Percentiles rank a stretch among this genome's conserved stretches.
phyloP scores from a whole-genome alignment of 2,113 vertebrate species.

The Odontesthes bonariensis region DNA sequence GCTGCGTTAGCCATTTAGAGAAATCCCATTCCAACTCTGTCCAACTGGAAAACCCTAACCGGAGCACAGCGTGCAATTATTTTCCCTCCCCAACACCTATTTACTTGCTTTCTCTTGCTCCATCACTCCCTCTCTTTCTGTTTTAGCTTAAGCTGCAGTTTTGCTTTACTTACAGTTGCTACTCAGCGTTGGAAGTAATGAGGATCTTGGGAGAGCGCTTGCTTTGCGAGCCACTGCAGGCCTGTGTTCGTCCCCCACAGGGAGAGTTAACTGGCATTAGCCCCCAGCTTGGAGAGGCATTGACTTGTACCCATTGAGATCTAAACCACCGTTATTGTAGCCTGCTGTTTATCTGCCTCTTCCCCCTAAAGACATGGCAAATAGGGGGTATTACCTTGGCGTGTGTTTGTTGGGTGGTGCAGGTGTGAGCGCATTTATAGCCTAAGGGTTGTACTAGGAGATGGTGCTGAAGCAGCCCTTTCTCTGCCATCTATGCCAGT shows the following conservation, averaged over 20 bases:
- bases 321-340: slow-evolving; percentile 80
- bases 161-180: slow-evolving; percentile 82
- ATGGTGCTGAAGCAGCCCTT: slow-evolving; percentile 78
- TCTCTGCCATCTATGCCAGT: slow-evolving; percentile 62
- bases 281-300: slow-evolving; percentile 81
- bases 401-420: slow-evolving; percentile 39
- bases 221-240: slow-evolving; percentile 76
- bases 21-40: slow-evolving; percentile 67
- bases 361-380: slow-evolving; percentile 74
- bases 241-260: slow-evolving; percentile 72
- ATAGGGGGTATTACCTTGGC: slow-evolving; percentile 75
- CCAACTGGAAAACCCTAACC: slow-evolving; percentile 67
- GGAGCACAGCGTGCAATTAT: slow-evolving; percentile 70
- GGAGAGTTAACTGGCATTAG: slow-evolving; percentile 83
- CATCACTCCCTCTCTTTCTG: slow-evolving; percentile 52
- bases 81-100: slow-evolving; percentile 71
- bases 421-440: slow-evolving; percentile 64
- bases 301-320: slow-evolving; percentile 81
- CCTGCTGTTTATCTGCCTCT: slow-evolving; percentile 77
- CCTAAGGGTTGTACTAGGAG: slow-evolving; percentile 74
- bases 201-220: slow-evolving; percentile 83
- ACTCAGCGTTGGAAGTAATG: slow-evolving; percentile 82
- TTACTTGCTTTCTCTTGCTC: slow-evolving; percentile 68
- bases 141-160: slow-evolving; percentile 85
- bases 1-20: slow-evolving; percentile 76